Base-by-base conservation (phyloP, 1,140 invertebrate genomes). In the Thaumatotibia leucotreta region DNA sequence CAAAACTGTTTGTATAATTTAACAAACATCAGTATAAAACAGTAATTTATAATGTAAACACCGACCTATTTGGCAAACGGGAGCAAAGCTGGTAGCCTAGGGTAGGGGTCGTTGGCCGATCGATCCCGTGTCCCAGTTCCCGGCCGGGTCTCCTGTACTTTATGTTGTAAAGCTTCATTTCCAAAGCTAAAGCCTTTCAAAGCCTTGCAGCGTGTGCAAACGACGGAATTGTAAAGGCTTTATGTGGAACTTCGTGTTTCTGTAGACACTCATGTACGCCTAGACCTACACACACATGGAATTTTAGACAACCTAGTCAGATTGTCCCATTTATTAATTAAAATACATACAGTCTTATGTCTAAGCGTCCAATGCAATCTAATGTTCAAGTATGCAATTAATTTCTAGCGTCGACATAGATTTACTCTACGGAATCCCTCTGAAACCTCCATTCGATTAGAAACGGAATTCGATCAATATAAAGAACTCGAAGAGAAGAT, bases 51-150 rank as follows among this genome's bases (percentile, higher is more conserved):
- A 39, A 39, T n/a, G n/a, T n/a, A n/a, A n/a, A 11, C 11, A 14
- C 10, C 35, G 35, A 39, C 35, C 35, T 39, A 39, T 39, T 54
- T 54, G 23, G 11, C 10, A 54, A 54, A 54, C 50, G 50, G 50
- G 50, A 54, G 23, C 50, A 54, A 24, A 10, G 22, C 2, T 54
- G 22, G 22, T 20, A 50, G 17, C 23, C 22, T 54, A 24, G 50
- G 50, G 23, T 54, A 54, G 10, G 24, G 62, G 62, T 63, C 62
- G 32, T 24, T 24, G 62, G 32, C 62, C 62, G 54, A 74, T 77
- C 75, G 75, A 77, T 77, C 72, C 67, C 54, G 62, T 66, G 75
- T 72, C 72, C 75, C 67, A 77, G 64, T 72, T 76, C 64, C 8
- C 17, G 8, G 61, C n/a, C 31, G 35, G 64, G 54, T 45, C 22